Percentiles rank a stretch among this genome's conserved stretches.
phyloP scores from a whole-genome alignment of 1,140 invertebrate genomes.

The Patella vulgata region DNA sequence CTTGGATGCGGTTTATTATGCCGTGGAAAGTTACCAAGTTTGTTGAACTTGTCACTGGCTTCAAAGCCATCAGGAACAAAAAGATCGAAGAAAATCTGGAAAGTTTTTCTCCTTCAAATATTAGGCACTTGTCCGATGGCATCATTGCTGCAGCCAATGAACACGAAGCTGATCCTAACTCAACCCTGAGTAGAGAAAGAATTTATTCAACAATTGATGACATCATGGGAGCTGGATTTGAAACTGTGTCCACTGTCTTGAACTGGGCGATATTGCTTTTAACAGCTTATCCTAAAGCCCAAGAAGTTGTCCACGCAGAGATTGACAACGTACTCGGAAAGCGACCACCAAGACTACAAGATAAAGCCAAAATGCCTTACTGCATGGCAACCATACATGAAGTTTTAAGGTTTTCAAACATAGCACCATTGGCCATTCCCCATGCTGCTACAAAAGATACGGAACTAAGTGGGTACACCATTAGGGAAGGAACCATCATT shows the following conservation, averaged over 20 bases:
- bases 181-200: not conserved
- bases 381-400: slow-evolving; percentile 23
- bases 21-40: slow-evolving; percentile 5
- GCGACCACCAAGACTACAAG: slow-evolving; percentile 33
- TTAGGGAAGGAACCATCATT: slow-evolving; percentile 57
- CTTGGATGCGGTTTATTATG: slow-evolving; percentile 23
- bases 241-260: slow-evolving; percentile 84
- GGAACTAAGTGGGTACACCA: slow-evolving; percentile 51
- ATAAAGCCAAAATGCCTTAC: slow-evolving; percentile 21
- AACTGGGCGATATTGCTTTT: slow-evolving; percentile 58
- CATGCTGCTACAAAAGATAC: slow-evolving; percentile 45
- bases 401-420: not conserved
- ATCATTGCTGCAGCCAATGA: slow-evolving; percentile 11
- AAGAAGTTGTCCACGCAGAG: slow-evolving; percentile 45
- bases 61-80: not conserved
- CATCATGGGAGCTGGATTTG: slow-evolving; percentile 86
- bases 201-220: slow-evolving; percentile 67
- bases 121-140: slow-evolving; percentile 24
- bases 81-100: slow-evolving; percentile 14
- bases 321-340: slow-evolving; percentile 42
- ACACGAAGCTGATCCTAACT: not conserved
- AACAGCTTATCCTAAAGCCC: slow-evolving; percentile 18
- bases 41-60: slow-evolving; percentile 9
- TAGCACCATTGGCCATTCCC: slow-evolving; percentile 30
- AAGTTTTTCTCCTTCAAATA: slow-evolving; percentile 13